These are phyloP conservation scores for Anser brachyrhynchus DNA, from an alignment of 2,113 vertebrate genomes.

Conservation along the genomic window DNA sequence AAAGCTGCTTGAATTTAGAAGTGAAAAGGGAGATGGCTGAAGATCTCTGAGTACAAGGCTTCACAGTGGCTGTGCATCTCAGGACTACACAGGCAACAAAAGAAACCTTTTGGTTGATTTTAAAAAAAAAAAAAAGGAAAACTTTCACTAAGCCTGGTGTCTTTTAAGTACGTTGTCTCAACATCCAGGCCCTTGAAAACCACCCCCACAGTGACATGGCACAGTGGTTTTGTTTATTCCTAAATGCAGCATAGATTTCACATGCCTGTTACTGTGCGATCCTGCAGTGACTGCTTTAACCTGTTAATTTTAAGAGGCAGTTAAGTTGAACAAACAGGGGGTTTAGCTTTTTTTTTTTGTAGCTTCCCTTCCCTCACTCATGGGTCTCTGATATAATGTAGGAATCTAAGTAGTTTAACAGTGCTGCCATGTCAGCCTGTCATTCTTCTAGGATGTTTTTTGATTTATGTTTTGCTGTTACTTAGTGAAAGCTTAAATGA, in stretches of 20 bases:
- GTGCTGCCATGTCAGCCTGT: background rate
- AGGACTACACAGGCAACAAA: rapidly evolving
- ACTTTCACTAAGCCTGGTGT: background rate
- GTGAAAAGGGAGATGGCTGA: background rate
- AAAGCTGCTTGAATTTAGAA: background rate
- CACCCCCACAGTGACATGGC: background rate
- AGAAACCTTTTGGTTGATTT: background rate
- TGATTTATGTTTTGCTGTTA: background rate
- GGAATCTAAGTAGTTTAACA: background rate
- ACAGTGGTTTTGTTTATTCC: background rate
- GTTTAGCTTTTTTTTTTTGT: background rate
- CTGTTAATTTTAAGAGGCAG: background rate
- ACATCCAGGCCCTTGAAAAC: background rate
- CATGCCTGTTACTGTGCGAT: rapidly evolving
- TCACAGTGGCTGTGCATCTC: background rate
- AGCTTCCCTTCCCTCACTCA: rapidly evolving
- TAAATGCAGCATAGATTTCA: background rate
- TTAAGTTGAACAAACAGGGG: background rate
- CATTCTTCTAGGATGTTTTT: background rate
- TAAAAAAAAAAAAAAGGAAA: background rate
- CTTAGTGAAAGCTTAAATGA: background rate
- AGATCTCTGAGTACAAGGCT: no score
- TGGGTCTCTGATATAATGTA: rapidly evolving
- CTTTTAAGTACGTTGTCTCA: rapidly evolving
- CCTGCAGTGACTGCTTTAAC: background rate